Base-by-base conservation (phyloP, 2,113 vertebrate species). In the Euleptes europaea region DNA sequence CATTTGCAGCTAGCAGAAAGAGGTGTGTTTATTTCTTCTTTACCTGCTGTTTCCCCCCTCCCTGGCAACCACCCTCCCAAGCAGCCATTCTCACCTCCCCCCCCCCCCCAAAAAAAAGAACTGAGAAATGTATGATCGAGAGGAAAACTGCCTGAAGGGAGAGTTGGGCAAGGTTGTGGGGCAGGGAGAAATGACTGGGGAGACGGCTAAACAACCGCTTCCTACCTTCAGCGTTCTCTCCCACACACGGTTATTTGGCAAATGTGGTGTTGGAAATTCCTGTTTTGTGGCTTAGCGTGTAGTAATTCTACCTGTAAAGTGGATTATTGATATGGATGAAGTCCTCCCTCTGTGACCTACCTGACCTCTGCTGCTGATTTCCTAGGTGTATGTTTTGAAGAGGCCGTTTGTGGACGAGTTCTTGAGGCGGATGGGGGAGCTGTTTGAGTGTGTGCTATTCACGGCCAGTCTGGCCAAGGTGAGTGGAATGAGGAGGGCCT, bases 391-490 rank as follows among this genome's bases (percentile, higher is more conserved):
- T 11, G 98, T 98, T 9, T 95, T 98, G 89, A 98, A 98, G 96
- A 96, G 97, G 94, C 98, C 98, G n/a, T 97, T 97, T 3, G 97
- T 98, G 67, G 97, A 98, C 2, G 95, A 97, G 94, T 98, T 98
- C 94, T 96, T 98, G 92, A 96, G 96, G 90, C 94, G 97, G 38
- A 98, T 98, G 98, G 98, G 98, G 78, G 97, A 98, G 82, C 93
- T 98, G 93, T 98, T 98, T 92, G 98, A 98, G 87, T 98, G 98
- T 94, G 97, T 98, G 87, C 97, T 98, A 86, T 98, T 98, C 94
- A 98, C 98, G 86, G 98, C 97, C 94, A 98, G 98, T 89, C 95
- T 98, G 17, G 97, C 98, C 76, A 98, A 98, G 97, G 98, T 98
- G 97, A 73, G 77, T 9, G 54, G 19, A 28, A 31, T 28, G 12